Conservation (phyloP, 2,113 vertebrate genomes). For the Neodontobutis hainanensis region DNA sequence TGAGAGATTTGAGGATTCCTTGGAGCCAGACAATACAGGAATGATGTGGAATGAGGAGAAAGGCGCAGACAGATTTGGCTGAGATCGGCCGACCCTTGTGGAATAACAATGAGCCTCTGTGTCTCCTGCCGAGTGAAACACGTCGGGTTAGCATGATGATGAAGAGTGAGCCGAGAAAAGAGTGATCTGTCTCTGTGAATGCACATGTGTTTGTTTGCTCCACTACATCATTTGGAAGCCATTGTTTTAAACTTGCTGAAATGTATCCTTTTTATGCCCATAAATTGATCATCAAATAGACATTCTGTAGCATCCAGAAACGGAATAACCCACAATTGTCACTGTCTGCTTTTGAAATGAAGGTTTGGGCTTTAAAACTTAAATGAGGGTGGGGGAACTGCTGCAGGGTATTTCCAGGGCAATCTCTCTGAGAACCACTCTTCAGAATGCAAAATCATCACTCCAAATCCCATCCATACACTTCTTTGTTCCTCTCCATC, state of each 20-base stretch:
- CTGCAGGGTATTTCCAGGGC: slow-evolving; percentile 63
- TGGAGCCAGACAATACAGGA: slow-evolving; percentile 66
- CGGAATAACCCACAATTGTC: slow-evolving; percentile 44
- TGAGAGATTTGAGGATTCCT: slow-evolving; percentile 67
- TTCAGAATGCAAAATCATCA: slow-evolving; percentile 70
- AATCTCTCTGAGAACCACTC: slow-evolving; percentile 71
- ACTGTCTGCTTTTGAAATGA: slow-evolving; percentile 47
- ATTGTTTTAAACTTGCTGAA: slow-evolving; percentile 30
- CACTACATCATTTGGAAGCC: slow-evolving; percentile 40
- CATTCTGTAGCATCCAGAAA: slow-evolving; percentile 41
- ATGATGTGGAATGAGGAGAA: slow-evolving; percentile 67
- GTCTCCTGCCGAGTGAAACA: slow-evolving; percentile 66
- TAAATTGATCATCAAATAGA: slow-evolving; percentile 59
- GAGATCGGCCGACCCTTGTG: slow-evolving; percentile 69
- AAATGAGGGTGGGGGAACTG: slow-evolving; percentile 18
- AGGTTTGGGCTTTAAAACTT: slow-evolving; percentile 47
- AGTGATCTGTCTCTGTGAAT: slow-evolving; percentile 14
- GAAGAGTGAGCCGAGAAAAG: slow-evolving; percentile 46
- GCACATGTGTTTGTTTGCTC: slow-evolving; percentile 13
- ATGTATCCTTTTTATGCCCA: slow-evolving; percentile 44
- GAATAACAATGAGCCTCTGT: slow-evolving; percentile 77
- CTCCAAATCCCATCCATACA: slow-evolving; percentile 49
- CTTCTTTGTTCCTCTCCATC: slow-evolving; percentile 31
- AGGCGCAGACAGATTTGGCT: slow-evolving; percentile 69
- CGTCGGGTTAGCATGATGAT: slow-evolving; percentile 68